Evolutionary conservation across 2,888 invertebrate genomes (phyloP).

Genomic region (Drosophila nigritarsus): DNA sequence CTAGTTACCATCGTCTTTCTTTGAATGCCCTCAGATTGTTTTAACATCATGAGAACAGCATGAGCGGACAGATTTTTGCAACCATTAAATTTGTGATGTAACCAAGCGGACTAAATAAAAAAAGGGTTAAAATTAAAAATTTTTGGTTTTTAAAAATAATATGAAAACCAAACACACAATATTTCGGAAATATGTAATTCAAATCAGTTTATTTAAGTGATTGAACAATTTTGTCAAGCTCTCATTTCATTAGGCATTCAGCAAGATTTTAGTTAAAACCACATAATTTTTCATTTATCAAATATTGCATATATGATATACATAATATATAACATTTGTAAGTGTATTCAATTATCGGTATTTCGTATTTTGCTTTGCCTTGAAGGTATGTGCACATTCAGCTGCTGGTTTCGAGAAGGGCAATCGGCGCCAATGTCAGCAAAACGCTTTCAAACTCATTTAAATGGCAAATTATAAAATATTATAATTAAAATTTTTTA

Average conservation of each 20-base stretch:
- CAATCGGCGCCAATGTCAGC: constrained; percentile 43
- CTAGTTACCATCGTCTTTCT: background rate
- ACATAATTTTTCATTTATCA: background rate
- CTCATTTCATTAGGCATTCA: background rate
- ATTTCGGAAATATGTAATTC: background rate
- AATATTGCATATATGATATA: background rate
- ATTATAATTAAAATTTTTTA: constrained; percentile 48
- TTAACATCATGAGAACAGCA: background rate
- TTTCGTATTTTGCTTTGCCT: background rate
- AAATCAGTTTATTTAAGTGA: background rate
- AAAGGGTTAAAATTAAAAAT: background rate
- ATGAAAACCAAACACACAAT: background rate
- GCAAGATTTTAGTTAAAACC: background rate
- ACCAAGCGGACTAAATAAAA: background rate
- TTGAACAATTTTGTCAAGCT: background rate
- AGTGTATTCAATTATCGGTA: constrained; percentile 14
- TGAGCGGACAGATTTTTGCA: background rate
- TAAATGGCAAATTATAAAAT: constrained; percentile 59
- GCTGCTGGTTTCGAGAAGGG: background rate
- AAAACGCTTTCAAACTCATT: constrained; percentile 53
- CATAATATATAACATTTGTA: background rate
- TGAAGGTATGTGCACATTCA: constrained; percentile 15
- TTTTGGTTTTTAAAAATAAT: background rate
- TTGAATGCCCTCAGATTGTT: background rate
- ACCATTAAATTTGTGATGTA: background rate